These are phyloP conservation scores for Pogonomyrmex barbatus DNA, from an alignment of 1,140 invertebrate species.

Conservation along the genomic window DNA sequence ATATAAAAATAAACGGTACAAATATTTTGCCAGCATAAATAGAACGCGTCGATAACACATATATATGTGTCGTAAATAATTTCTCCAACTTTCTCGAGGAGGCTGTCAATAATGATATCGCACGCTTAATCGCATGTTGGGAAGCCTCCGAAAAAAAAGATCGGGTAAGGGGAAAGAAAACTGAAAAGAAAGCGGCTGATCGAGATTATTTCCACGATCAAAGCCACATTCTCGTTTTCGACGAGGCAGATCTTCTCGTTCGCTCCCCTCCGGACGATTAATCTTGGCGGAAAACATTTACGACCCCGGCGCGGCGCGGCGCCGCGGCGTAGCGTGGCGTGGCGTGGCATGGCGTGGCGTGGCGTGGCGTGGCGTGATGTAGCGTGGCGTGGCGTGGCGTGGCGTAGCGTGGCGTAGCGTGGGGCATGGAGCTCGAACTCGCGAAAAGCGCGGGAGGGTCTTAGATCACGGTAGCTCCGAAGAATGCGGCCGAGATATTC, in stretches of 20 bases:
- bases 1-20: background rate
- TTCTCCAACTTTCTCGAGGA: background rate
- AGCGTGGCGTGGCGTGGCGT: too few relatives aligned
- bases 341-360: too few relatives aligned
- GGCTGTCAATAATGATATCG: background rate
- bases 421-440: background rate
- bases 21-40: background rate
- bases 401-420: too few relatives aligned
- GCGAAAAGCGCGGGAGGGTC: slow-evolving; percentile 47
- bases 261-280: slow-evolving; percentile 59
- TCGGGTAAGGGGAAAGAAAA: background rate
- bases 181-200: slow-evolving; percentile 23
- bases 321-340: background rate
- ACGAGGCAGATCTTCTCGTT: slow-evolving; percentile 44
- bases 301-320: slow-evolving; percentile 3
- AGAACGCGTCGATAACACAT: background rate
- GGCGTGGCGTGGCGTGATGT: too few relatives aligned
- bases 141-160: background rate
- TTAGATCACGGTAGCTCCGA: slow-evolving; percentile 46
- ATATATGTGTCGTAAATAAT: background rate
- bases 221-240: slow-evolving; percentile 50
- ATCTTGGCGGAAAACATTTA: slow-evolving; percentile 67
- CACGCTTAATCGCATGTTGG: background rate
- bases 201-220: slow-evolving; percentile 64
- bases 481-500: slow-evolving; percentile 44